A percentile compares a stretch with the other conserved stretches of the same genome.
These are phyloP conservation scores for Pterostichus madidus DNA, from an alignment of 2,888 invertebrate genomes.

Conservation along the genomic window DNA sequence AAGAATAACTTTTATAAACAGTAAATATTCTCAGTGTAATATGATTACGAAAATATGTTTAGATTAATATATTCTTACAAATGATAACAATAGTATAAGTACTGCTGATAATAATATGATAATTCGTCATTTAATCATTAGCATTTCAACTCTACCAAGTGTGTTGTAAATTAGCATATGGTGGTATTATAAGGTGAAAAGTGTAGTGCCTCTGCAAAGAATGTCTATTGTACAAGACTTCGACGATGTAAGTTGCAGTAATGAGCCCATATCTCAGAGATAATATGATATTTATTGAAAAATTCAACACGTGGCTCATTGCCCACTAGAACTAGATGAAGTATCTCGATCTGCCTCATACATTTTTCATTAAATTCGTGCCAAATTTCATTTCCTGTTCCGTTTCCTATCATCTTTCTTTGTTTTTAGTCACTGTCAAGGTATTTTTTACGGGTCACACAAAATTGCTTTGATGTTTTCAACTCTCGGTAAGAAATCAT, in stretches of 20 bases:
- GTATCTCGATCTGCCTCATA: conserved; percentile 15
- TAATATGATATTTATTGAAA: conserved; percentile 47
- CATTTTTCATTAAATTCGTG: conserved; percentile 47
- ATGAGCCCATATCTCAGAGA: conserved; percentile 19
- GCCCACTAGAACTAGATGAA: conserved; percentile 18
- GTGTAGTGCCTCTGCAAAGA: too few species aligned
- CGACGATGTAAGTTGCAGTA: neutral
- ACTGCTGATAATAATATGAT: too few species aligned
- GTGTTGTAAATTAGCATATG: neutral
- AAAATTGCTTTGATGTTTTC: conserved; percentile 35
- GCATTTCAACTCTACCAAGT: too few species aligned
- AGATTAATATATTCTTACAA: too few species aligned
- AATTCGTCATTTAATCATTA: too few species aligned
- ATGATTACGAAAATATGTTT: too few species aligned
- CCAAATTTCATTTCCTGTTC: conserved; percentile 50
- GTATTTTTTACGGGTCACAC: neutral
- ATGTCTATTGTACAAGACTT: neutral
- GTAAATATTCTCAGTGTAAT: too few species aligned
- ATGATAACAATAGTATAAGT: too few species aligned
- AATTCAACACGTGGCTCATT: conserved; percentile 23
- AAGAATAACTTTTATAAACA: too few species aligned
- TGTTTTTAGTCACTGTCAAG: conserved; percentile 13
- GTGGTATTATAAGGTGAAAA: neutral
- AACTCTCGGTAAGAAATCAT: neutral
- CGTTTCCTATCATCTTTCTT: conserved; percentile 34